Base-by-base conservation (phyloP, 1,140 invertebrate species). In the Lordiphosa collinella region DNA sequence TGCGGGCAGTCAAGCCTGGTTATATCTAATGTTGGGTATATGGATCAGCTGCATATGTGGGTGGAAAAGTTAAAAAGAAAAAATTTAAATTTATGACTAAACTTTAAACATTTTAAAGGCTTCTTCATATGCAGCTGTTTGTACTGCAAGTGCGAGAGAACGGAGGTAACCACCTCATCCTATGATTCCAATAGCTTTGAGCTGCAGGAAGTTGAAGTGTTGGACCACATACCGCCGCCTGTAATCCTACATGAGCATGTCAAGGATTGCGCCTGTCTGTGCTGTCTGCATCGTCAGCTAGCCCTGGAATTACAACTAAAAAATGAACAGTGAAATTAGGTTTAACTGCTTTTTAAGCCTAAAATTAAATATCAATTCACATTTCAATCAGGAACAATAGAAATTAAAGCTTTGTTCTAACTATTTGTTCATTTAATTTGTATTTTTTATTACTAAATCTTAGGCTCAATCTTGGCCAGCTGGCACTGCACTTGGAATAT, bases 1-100 rank as follows among this genome's bases (percentile, higher is more conserved):
- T 8, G 4, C 7, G 32, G 4, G 11, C 7, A 16, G 11, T 65
- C 9, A 37, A 41, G 18, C 55, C 50, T 5, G 22, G 18, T 12
- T 56, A 37, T 22, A 38, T 64, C 2, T 79, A 6, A 8, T 80
- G 32, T 35, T 79, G 1, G 9, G 56, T 1, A 10, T 79, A 18
- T 79, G 74, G 74, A 55, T 80, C 18, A 36, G 16, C n/a, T 65
- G 55, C 14, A 40, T 79, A 25, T 38, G 74, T 80, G 32, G 13
- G 51, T 59, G 10, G 4, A 22, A 5, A 0, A 22, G 4, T 0
- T 5, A 5, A 4, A 5, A 22, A 22, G 0, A 5, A 4, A 5
- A 22, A 22, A 0, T 22, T 22, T 5, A 22, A 22, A 0, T 5
- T 3, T 5, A 22, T 22, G 4, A 22, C 6, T 22, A 22, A 22